phyloP scores from a whole-genome alignment of 2,797 vertebrate genomes.

The Tarsius wallacei region DNA sequence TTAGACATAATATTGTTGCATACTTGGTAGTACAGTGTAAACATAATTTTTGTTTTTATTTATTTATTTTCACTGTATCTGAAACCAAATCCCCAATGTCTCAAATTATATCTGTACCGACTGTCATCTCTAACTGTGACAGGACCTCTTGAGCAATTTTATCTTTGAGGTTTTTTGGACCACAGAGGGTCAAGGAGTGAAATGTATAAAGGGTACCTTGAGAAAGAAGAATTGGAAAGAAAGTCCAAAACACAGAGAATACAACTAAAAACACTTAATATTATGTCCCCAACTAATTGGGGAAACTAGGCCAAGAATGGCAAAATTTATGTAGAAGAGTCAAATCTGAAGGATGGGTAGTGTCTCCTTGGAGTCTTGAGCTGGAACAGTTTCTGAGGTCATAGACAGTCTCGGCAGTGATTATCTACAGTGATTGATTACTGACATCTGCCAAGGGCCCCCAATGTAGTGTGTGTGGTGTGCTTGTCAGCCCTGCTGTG shows the following conservation, averaged over 20 bases:
- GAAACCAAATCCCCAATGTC: background rate
- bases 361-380: background rate
- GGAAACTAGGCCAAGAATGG: background rate
- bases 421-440: background rate
- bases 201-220: background rate
- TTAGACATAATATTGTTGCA: background rate
- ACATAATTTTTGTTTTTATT: background rate
- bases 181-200: background rate
- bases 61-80: background rate
- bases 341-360: background rate
- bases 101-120: background rate
- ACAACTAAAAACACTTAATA: background rate
- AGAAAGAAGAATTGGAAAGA: background rate
- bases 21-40: background rate
- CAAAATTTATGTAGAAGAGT: background rate
- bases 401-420: background rate
- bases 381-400: background rate
- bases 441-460: conserved; percentile 12
- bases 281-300: background rate
- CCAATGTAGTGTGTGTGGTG: background rate
- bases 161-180: background rate
- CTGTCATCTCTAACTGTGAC: background rate
- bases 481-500: background rate
- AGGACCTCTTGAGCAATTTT: background rate
- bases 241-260: background rate